Evolutionary conservation across 2,888 invertebrate genomes (phyloP).

Genomic region (Eupithecia vulgata): DNA sequence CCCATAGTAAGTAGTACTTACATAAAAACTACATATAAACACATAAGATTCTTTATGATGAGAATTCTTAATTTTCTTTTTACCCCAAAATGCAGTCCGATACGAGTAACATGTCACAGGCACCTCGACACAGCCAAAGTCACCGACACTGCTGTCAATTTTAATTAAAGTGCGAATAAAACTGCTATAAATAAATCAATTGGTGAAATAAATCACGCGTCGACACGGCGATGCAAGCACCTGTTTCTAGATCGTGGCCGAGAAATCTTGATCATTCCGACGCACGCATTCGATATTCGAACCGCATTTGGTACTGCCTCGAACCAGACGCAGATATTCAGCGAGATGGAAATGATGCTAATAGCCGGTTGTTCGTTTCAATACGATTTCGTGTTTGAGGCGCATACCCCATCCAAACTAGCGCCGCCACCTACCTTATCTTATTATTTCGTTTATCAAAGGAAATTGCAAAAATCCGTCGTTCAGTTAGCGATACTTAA

Average conservation of each 20-base stretch:
- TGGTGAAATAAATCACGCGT: slow-evolving; percentile 54
- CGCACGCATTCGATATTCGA: slow-evolving; percentile 66
- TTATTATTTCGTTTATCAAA: no score
- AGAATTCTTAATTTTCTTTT: not conserved
- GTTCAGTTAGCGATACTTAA: no score
- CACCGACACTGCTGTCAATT: slow-evolving; percentile 34
- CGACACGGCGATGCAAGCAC: slow-evolving; percentile 56
- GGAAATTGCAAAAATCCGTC: no score
- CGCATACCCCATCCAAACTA: no score
- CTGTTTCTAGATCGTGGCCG: slow-evolving; percentile 78
- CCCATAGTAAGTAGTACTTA: not conserved
- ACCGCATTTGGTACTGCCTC: slow-evolving; percentile 58
- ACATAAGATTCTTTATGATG: not conserved
- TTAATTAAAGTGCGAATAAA: slow-evolving; percentile 44
- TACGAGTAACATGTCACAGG: slow-evolving; percentile 6
- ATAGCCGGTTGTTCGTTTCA: not conserved
- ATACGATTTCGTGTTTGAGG: no score
- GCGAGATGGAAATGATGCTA: slow-evolving; percentile 31
- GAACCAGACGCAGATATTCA: slow-evolving; percentile 41
- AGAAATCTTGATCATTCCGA: slow-evolving; percentile 70
- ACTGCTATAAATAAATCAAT: slow-evolving; percentile 47
- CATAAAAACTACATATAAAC: not conserved
- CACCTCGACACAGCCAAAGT: slow-evolving; percentile 14
- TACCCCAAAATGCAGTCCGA: not conserved
- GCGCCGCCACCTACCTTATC: no score